Conservation (phyloP, 1,140 invertebrate species). For the Chionoecetes opilio region DNA sequence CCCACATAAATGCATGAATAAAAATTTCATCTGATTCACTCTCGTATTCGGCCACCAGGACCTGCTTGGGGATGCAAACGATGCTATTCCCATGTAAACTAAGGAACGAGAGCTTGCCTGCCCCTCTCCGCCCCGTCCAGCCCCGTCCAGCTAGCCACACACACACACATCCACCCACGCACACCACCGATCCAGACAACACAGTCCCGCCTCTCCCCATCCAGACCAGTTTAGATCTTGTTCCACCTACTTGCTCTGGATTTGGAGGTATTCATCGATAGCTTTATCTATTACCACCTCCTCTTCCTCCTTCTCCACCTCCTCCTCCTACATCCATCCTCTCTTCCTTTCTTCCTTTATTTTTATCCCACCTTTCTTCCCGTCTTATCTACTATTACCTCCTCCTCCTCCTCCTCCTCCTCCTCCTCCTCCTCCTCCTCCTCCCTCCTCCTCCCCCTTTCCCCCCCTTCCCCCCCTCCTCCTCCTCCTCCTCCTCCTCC, state of each 20-base stretch:
- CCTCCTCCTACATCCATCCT: neutral
- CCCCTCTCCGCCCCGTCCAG: neutral
- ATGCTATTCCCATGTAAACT: conserved; percentile 15
- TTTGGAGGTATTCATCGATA: neutral
- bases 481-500: too few species aligned
- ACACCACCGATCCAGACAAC: neutral
- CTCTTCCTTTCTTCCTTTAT: neutral
- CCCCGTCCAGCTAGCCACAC: neutral
- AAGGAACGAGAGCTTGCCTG: neutral
- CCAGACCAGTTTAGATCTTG: neutral
- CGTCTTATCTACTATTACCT: neutral
- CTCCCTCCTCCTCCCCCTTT: too few species aligned
- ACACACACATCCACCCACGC: neutral
- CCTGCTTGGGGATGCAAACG: conserved; percentile 1
- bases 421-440: too few species aligned
- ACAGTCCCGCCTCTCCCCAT: neutral
- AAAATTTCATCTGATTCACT: conserved; percentile 15
- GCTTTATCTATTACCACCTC: too few species aligned
- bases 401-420: too few species aligned
- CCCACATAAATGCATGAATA: neutral
- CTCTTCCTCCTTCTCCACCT: neutral
- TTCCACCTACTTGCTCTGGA: neutral
- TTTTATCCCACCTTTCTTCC: neutral
- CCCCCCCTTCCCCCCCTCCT: too few species aligned
- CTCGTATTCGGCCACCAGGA: neutral